phyloP scores from a whole-genome alignment of 2,797 vertebrate genomes.

The Trematomus bernacchii region DNA sequence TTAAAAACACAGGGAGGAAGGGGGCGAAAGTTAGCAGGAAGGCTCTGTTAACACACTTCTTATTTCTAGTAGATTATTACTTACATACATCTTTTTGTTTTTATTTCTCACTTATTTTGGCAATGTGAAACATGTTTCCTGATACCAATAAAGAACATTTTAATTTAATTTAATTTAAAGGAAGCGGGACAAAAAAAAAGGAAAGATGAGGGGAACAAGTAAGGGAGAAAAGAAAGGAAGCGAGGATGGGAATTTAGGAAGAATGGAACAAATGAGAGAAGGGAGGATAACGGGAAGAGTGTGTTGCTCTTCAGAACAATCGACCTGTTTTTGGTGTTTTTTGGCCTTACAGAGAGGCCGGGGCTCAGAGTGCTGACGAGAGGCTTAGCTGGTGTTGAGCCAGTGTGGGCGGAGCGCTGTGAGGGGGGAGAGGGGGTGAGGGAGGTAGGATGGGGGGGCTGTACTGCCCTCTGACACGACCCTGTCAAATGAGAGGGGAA shows the following conservation, averaged over 20 bases:
- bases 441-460: constrained; percentile 9
- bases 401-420: constrained; percentile 55
- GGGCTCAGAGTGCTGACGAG: constrained; percentile 81
- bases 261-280: not conserved
- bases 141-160: too few species aligned
- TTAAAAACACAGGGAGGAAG: not conserved
- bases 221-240: not conserved
- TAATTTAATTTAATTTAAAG: too few species aligned
- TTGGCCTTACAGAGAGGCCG: constrained; percentile 71
- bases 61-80: too few species aligned
- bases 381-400: constrained; percentile 64
- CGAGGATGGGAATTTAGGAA: too few species aligned
- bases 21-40: not conserved
- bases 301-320: constrained; percentile 53
- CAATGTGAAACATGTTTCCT: too few species aligned
- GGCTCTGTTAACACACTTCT: too few species aligned
- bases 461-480: constrained; percentile 65
- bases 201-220: not conserved
- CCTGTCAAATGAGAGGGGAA: constrained; percentile 71
- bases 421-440: not conserved
- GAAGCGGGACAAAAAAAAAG: not conserved
- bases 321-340: constrained; percentile 67
- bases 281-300: constrained; percentile 10
- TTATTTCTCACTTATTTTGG: too few species aligned
- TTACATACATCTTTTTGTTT: too few species aligned